Evolutionary conservation across 2,888 invertebrate species (phyloP).

Genomic region (Drosophila emarginata): DNA sequence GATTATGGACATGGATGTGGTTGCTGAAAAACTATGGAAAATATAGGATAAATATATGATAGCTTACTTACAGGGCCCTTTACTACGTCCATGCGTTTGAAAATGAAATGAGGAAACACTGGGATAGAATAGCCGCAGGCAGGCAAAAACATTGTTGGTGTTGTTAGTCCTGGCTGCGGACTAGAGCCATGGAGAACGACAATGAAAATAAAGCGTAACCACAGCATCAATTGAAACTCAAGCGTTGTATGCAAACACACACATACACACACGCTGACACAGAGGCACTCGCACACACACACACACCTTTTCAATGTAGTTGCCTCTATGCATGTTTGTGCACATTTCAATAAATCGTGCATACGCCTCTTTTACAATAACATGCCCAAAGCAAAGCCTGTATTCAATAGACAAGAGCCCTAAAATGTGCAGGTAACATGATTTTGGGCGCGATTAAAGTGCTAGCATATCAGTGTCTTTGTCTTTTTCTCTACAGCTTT

Average conservation of each 20-base stretch:
- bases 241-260: conserved; percentile 44
- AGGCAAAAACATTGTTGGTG: conserved; percentile 12
- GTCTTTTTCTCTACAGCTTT: not conserved
- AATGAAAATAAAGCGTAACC: conserved; percentile 74
- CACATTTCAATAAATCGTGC: conserved; percentile 72
- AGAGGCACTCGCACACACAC: conserved; percentile 9
- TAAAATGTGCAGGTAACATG: conserved; percentile 74
- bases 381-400: conserved; percentile 41
- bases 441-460: conserved; percentile 63
- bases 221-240: conserved; percentile 76
- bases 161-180: conserved; percentile 15
- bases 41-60: no score
- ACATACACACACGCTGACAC: conserved; percentile 27
- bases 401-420: conserved; percentile 27
- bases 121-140: conserved; percentile 31
- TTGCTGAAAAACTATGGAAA: no score
- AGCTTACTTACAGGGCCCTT: not conserved
- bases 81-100: not conserved
- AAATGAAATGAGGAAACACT: not conserved
- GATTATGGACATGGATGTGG: not conserved
- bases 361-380: conserved; percentile 62
- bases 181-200: conserved; percentile 30
- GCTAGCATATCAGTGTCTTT: conserved; percentile 8
- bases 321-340: conserved; percentile 25
- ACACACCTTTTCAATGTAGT: conserved; percentile 68